Percentiles rank a stretch among this genome's conserved stretches.
Conservation (phyloP, 2,113 vertebrate species). For the Maccullochella peelii region DNA sequence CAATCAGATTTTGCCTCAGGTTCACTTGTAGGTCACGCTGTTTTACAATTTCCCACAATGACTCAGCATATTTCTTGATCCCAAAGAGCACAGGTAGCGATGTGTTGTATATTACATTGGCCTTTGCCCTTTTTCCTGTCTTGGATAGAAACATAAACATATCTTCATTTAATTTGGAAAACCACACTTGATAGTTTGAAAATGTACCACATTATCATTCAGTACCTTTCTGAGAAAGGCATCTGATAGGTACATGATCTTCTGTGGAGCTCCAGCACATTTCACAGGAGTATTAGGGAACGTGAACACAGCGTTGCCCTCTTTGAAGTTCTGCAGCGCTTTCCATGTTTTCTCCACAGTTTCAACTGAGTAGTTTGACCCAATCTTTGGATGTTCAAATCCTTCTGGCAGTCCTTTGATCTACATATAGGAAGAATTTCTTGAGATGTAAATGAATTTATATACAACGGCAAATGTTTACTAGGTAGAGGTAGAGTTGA, state of each 20-base stretch:
- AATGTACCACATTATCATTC: not conserved
- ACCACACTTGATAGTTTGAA: not conserved
- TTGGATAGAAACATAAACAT: conserved; percentile 42
- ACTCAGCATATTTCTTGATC: conserved; percentile 94
- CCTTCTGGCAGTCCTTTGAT: conserved; percentile 96
- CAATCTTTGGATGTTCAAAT: conserved; percentile 92
- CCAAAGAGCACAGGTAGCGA: conserved; percentile 92
- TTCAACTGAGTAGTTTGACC: conserved; percentile 93
- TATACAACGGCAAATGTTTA: not conserved
- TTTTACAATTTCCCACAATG: conserved; percentile 89
- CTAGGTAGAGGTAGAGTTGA: not conserved
- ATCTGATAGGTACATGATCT: conserved; percentile 98
- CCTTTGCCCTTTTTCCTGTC: conserved; percentile 91
- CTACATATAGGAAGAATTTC: conserved; percentile 73
- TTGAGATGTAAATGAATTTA: not conserved
- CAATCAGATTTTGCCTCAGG: conserved; percentile 89
- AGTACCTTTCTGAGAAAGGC: conserved; percentile 92
- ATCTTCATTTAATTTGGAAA: not conserved
- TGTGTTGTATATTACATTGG: conserved; percentile 94
- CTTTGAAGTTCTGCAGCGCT: conserved; percentile 92
- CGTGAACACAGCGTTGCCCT: conserved; percentile 95
- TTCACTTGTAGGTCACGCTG: conserved; percentile 89
- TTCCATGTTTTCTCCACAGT: conserved; percentile 97
- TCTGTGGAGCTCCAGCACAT: conserved; percentile 97
- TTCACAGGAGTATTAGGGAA: conserved; percentile 96